Evolutionary conservation across 2,888 invertebrate genomes (phyloP), one percentile per base, ranked within the genome.

Genomic region (Flabesymbios commensalis): DNA sequence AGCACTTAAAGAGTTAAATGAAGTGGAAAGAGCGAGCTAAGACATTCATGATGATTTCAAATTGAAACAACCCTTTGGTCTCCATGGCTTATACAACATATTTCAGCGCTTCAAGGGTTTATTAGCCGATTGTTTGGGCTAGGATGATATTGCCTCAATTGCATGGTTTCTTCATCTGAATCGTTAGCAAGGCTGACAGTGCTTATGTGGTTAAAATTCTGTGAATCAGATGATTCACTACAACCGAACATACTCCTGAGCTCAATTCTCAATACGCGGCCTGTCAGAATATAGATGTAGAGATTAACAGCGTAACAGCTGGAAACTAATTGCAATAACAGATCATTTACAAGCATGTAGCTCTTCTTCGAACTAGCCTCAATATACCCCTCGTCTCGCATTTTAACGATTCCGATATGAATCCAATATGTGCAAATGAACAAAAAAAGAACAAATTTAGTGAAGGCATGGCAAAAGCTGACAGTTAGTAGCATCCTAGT

Each of bases 401-500:
- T 43, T n/a, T 61, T 57, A 0, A 29, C 36, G 10, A 66, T 55
- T 2, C 76, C 78, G 22, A 67, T 65, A 54, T 73, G 70, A 52
- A 78, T 59, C 36, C 72, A 68, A 55, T 75, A 77, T n/a, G n/a
- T n/a, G 54, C 72, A 68, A 14, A 78, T 59, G 22, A 78, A 75
- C 28, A 75, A 73, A 1, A 79, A 78, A 4, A 79, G 69, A 17
- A 78, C 79, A n/a, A n/a, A n/a, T n/a, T n/a, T n/a, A 24, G 77
- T 78, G 60, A 76, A 67, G 49, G 79, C 76, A 53, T 78, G 67
- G 61, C 76, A 80, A 65, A 78, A 78, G 1, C 78, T 76, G 2
- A 80, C 72, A 1, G 77, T 77, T n/a, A 81, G 68, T n/a, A 81
- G 71, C 75, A 79, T 79, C 26, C 79, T 69, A 10, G 81, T 81